Base-by-base conservation (phyloP, 2,888 invertebrate genomes). In the Sisyra terminalis region DNA sequence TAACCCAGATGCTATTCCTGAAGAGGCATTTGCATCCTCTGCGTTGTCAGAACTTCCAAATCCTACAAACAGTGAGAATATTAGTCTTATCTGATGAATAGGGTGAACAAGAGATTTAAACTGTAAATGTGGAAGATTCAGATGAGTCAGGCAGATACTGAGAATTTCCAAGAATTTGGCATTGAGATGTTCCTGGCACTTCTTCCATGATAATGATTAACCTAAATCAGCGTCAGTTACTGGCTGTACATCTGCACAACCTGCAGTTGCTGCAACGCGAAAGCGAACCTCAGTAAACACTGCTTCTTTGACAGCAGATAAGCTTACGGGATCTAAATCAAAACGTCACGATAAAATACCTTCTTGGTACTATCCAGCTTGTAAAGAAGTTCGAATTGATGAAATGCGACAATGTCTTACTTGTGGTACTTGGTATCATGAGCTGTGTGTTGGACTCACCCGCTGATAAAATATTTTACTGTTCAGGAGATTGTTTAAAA, bases 1-100 rank as follows among this genome's bases (percentile, higher is more conserved):
- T 44, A 48, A 55, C 46, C 50, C 50, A 13, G 45, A 48, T 39
- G 47, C 45, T 35, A 51, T 55, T 34, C 51, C 56, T 14, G 53
- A 51, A 39, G 47, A 44, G 30, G 53, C 52, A 13, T 55, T 49
- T 49, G 50, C 51, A 38, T 53, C 53, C 9, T 46, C 39, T 44
- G 30, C 39, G 17, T 39, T 39, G 10, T 36, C 30, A 13, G n/a
- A 16, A 42, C 42, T 35, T 10, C 34, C 17, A 42, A 16, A 17
- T n/a, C 39, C 18, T 18, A 42, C 44, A 43, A 43, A 43, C 39
- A 43, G 39, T 42, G 43, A 40, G 38, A 39, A 32, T 44, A 42
- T 30, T 29, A 34, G 44, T 44, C 40, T 40, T 41, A 34, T 34
- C 40, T 41, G 41, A 44, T 42, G 40, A 44, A 44, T 42, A 9